Conservation (phyloP, 2,113 vertebrate species). For the Poicephalus gulielmi region DNA sequence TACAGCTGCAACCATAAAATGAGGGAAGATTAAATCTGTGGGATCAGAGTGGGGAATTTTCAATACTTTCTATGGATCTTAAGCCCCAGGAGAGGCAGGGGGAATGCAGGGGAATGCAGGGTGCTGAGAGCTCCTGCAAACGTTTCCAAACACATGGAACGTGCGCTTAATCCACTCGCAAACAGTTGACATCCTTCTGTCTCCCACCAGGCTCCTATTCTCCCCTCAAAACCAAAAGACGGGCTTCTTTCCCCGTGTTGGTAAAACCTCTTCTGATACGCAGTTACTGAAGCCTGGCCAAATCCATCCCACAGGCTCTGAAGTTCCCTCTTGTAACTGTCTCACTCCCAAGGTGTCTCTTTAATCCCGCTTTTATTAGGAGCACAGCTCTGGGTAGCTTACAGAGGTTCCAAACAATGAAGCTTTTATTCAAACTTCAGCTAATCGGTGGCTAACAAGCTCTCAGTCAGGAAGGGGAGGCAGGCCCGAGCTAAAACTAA, state of each 20-base stretch:
- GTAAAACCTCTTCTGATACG: background rate
- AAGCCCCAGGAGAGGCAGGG: background rate
- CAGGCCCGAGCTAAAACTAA: background rate
- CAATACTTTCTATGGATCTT: background rate
- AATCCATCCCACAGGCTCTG: background rate
- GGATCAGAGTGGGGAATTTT: background rate
- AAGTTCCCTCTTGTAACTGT: background rate
- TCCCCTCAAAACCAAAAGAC: background rate
- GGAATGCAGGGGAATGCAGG: slow-evolving; percentile 31
- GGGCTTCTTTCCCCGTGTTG: background rate
- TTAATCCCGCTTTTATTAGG: slow-evolving; percentile 20
- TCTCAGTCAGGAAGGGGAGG: background rate
- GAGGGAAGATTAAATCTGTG: background rate
- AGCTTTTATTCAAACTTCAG: slow-evolving; percentile 19
- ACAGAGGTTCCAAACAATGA: slow-evolving; percentile 20
- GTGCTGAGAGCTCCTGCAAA: background rate
- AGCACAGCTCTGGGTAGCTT: background rate
- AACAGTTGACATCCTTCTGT: slow-evolving; percentile 22
- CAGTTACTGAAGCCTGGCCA: background rate
- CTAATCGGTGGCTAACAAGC: background rate
- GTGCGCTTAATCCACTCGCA: background rate
- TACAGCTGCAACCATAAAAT: background rate
- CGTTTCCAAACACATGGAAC: background rate
- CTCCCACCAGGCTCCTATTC: background rate
- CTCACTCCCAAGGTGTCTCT: slow-evolving; percentile 15